Evolutionary conservation across 35 echinoderm and acorn worm species (phyloP), one percentile per base, ranked within the genome.

Genomic region (Apostichopus californicus): DNA sequence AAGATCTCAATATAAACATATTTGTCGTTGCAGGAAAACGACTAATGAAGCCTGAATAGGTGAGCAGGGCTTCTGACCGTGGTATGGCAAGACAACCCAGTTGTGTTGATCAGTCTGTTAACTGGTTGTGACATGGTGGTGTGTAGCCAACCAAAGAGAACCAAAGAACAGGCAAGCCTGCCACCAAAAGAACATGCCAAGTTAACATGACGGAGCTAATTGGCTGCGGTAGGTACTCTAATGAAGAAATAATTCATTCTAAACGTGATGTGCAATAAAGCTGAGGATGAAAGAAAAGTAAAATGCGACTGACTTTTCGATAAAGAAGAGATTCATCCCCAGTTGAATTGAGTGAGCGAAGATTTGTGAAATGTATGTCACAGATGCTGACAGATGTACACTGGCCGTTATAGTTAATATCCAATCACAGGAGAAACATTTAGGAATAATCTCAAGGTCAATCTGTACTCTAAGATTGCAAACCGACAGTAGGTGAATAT

Each of bases 231-330:
- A 73, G 68, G 63, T 89, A 34, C 60, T 89, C 86, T 89, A 89
- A 89, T 89, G 86, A 72, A 89, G 86, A 89, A 89, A 89, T 89
- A 89, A 89, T 89, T 89, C 61, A 61, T 73, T 52, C 86, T 89
- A 89, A 89, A 71, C 71, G 86, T 89, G 86, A 55, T 54, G 86
- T 89, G 57, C 72, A 89, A 89, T 89, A 64, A 89, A 89, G 86
- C 64, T 26, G 86, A 89, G 60, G 34, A 73, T 53, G 64, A 66
- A 53, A 71, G 72, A 89, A 52, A 15, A 72, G 24, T 89, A 12
- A 61, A 46, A 46, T 4, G 58, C 58, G 58, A 12, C 58, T 21
- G 83, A 87, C 83, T 61, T 22, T 59, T 87, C 5, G 54, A 87
- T 14, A 24, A 22, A 24, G 78, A 54, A 24, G 23, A 54, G 52